Conservation (phyloP, 2,797 vertebrate genomes). For the Pangasius djambal region DNA sequence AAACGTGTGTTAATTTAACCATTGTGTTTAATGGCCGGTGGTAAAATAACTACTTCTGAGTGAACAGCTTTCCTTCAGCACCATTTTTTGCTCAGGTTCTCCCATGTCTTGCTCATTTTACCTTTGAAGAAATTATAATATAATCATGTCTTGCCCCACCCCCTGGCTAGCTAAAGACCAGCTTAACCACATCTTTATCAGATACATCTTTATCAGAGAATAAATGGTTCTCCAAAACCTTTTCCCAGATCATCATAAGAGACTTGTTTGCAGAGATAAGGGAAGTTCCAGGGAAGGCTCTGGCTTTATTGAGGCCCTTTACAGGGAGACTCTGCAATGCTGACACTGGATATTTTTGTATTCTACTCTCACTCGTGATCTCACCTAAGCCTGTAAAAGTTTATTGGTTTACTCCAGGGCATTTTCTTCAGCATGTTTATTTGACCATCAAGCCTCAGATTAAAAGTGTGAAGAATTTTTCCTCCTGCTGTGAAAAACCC, state of each 20-base stretch:
- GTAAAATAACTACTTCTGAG: not conserved
- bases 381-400: not conserved
- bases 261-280: not conserved
- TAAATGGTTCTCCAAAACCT: not conserved
- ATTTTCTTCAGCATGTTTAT: constrained; percentile 6
- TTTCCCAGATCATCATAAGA: not conserved
- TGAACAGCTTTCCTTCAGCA: not conserved
- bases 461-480: constrained; percentile 31
- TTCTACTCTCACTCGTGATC: constrained; percentile 3
- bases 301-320: not conserved
- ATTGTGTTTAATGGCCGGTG: not conserved
- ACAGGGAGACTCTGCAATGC: not conserved
- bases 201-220: not conserved
- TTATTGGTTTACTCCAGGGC: constrained; percentile 17
- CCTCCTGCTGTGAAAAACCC: not conserved
- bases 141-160: not conserved
- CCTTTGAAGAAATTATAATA: not conserved
- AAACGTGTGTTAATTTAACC: not conserved
- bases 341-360: constrained; percentile 14
- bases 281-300: not conserved
- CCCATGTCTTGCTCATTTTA: not conserved
- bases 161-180: not conserved
- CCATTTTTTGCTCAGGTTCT: not conserved
- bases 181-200: not conserved
- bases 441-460: constrained; percentile 20